phyloP scores from a whole-genome alignment of 2,797 vertebrate species.

The Betta splendens region DNA sequence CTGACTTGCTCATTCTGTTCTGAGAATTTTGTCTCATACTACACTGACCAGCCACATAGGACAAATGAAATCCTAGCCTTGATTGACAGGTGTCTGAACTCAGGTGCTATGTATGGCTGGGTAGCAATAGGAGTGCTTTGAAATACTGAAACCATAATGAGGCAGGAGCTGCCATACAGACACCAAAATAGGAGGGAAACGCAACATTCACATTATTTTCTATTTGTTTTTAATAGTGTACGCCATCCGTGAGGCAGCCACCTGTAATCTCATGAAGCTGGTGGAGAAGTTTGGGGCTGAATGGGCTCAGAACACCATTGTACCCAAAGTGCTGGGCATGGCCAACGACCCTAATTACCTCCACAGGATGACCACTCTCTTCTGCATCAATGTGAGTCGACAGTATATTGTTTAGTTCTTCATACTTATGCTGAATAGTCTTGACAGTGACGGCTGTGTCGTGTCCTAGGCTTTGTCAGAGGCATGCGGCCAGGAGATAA shows the following conservation, averaged over 20 bases:
- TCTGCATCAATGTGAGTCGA: constrained; percentile 91
- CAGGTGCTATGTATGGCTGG: too few relatives aligned
- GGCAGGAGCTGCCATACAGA: background rate
- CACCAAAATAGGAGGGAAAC: background rate
- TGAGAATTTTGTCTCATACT: too few relatives aligned
- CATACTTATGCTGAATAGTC: background rate
- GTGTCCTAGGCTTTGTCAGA: constrained; percentile 85
- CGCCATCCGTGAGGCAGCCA: constrained; percentile 91
- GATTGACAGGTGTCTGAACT: too few relatives aligned
- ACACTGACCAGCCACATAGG: too few relatives aligned
- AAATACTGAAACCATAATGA: too few relatives aligned
- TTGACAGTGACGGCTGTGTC: background rate
- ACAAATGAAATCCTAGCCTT: too few relatives aligned
- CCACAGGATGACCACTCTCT: constrained; percentile 93
- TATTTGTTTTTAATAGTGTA: constrained; percentile 78
- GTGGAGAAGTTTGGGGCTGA: constrained; percentile 93
- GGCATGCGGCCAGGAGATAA: constrained; percentile 90
- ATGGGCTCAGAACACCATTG: constrained; percentile 92
- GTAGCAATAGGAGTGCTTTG: too few relatives aligned
- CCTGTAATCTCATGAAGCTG: constrained; percentile 91
- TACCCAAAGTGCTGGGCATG: constrained; percentile 92
- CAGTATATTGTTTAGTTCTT: background rate
- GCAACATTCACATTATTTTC: background rate
- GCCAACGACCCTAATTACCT: constrained; percentile 92
- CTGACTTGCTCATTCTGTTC: too few relatives aligned